phyloP scores from a whole-genome alignment of 2,888 invertebrate species.

The Didymodactylos carnosus region DNA sequence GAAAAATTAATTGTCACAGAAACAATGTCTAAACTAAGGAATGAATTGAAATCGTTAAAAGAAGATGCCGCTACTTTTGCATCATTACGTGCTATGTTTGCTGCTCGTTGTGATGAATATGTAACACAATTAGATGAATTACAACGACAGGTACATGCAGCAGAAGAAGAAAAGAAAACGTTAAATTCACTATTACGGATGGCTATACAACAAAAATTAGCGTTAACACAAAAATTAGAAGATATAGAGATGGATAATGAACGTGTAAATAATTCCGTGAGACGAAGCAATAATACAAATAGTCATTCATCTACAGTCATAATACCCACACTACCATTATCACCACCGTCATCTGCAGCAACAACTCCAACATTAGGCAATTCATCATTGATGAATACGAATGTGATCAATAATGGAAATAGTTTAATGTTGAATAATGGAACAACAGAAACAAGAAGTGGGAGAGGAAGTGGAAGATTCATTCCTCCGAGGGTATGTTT shows the following conservation, averaged over 20 bases:
- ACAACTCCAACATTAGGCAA: not conserved
- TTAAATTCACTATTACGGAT: slow-evolving; percentile 82
- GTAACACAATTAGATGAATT: slow-evolving; percentile 92
- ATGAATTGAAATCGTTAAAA: slow-evolving; percentile 80
- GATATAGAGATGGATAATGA: slow-evolving; percentile 30
- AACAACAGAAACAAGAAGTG: no score
- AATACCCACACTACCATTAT: not conserved
- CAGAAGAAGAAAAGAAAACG: slow-evolving; percentile 98
- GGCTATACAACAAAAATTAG: slow-evolving; percentile 90
- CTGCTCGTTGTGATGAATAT: slow-evolving; percentile 94
- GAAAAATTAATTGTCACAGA: slow-evolving; percentile 92
- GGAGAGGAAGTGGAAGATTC: not conserved
- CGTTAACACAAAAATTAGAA: slow-evolving; percentile 81
- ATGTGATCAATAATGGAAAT: not conserved
- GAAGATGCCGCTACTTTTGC: slow-evolving; percentile 92
- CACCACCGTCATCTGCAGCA: not conserved
- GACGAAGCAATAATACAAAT: not conserved
- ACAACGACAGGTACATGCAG: slow-evolving; percentile 64
- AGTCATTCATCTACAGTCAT: not conserved
- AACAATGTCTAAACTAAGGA: slow-evolving; percentile 83
- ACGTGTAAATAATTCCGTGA: not conserved
- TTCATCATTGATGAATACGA: not conserved
- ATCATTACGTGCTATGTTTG: slow-evolving; percentile 95
- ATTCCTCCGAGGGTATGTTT: not conserved
- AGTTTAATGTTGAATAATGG: not conserved